Conservation (phyloP, 2,113 vertebrate genomes). For the Elgaria multicarinata region DNA sequence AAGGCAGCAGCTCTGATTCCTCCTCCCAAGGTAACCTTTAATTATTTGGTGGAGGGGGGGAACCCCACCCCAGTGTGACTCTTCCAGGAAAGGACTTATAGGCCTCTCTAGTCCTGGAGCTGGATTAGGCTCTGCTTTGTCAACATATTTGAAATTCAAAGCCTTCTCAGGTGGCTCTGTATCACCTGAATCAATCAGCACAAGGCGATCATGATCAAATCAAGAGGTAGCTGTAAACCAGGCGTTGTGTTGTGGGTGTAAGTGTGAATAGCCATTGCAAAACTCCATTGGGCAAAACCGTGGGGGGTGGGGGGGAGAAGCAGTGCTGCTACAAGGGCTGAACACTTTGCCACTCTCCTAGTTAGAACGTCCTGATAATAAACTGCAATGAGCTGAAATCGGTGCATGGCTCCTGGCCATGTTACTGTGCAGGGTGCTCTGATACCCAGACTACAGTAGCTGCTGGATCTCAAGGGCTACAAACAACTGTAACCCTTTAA, state of each 20-base stretch:
- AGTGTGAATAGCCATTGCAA: background rate
- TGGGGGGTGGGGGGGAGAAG: too few species aligned
- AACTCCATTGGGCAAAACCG: background rate
- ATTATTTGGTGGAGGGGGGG: too few species aligned
- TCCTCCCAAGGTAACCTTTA: background rate
- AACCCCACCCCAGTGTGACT: background rate
- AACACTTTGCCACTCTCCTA: background rate
- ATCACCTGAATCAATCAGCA: too few species aligned
- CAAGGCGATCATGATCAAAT: too few species aligned
- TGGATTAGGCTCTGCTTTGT: background rate
- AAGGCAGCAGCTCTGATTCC: too few species aligned
- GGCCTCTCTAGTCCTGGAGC: background rate
- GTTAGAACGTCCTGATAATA: background rate
- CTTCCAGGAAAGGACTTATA: background rate
- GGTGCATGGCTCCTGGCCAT: too few species aligned
- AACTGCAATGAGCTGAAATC: background rate
- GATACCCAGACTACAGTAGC: background rate
- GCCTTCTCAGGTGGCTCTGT: background rate
- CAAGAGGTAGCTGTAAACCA: too few species aligned
- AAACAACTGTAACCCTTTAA: background rate
- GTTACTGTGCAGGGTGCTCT: background rate
- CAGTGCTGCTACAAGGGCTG: background rate
- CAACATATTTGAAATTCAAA: background rate
- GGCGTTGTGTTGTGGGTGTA: background rate
- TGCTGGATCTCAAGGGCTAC: background rate